A percentile compares a stretch with the other conserved stretches of the same genome.
Conservation (phyloP, 2,888 invertebrate species). For the Magallana nippona region DNA sequence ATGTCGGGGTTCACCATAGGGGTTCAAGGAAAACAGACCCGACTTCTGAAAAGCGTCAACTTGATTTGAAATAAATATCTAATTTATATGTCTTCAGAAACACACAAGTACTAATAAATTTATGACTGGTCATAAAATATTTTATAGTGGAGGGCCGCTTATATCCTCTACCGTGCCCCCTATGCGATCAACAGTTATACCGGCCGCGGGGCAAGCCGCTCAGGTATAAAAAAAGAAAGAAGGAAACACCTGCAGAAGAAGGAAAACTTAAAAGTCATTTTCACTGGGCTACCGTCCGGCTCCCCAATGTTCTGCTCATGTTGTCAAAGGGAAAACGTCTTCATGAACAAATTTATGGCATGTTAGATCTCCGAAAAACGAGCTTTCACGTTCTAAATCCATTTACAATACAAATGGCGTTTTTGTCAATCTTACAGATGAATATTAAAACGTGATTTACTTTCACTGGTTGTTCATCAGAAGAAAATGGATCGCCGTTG, state of each 20-base stretch:
- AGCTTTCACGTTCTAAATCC: constrained; percentile 47
- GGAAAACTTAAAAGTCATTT: constrained; percentile 26
- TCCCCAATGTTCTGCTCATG: constrained; percentile 36
- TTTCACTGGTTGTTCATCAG: constrained; percentile 15
- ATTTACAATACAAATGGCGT: constrained; percentile 29
- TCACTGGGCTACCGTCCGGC: constrained; percentile 35
- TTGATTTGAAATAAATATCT: neutral
- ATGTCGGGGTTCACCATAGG: constrained; percentile 1
- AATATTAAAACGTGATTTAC: constrained; percentile 32
- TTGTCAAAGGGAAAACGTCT: constrained; percentile 47
- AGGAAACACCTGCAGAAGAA: constrained; percentile 39
- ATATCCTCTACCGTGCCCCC: constrained; percentile 20
- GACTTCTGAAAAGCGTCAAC: constrained; percentile 3
- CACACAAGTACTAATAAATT: constrained; percentile 28
- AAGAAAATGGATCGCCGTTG: constrained; percentile 6
- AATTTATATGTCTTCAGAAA: constrained; percentile 22
- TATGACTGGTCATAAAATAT: constrained; percentile 17
- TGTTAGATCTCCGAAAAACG: constrained; percentile 47
- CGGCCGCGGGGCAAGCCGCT: constrained; percentile 41
- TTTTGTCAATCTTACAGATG: constrained; percentile 30
- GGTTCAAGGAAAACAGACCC: constrained; percentile 23
- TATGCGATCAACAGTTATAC: constrained; percentile 23
- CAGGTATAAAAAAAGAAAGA: constrained; percentile 39
- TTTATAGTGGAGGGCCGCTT: constrained; percentile 1
- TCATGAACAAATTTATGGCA: constrained; percentile 51